Percentiles rank a stretch among this genome's conserved stretches.
These are phyloP conservation scores for Donacobius atricapilla DNA, from an alignment of 2,113 vertebrate species.

Conservation along the genomic window DNA sequence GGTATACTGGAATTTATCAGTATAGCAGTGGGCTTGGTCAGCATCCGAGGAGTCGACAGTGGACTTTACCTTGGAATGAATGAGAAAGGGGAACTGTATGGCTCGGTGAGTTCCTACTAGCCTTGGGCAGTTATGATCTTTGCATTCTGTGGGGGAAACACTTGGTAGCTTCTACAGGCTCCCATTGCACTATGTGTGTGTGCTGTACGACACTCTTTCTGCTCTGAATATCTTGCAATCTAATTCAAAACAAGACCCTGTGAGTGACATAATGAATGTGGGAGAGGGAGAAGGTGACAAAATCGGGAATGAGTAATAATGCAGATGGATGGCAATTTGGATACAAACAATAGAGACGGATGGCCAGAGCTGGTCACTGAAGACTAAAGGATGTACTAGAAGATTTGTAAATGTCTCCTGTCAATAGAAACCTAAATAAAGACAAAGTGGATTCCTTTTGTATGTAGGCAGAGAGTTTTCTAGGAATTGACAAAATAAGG, in stretches of 20 bases:
- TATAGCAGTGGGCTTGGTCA: constrained; percentile 96
- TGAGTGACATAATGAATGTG: not conserved
- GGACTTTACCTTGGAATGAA: constrained; percentile 98
- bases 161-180: not conserved
- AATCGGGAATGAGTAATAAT: not conserved
- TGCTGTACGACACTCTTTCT: not conserved
- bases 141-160: not conserved
- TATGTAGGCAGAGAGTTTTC: not conserved
- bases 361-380: not conserved
- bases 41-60: constrained; percentile 98
- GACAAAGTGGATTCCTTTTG: not conserved
- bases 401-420: not conserved
- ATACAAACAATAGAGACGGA: not conserved
- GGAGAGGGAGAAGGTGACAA: not conserved
- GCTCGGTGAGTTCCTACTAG: constrained; percentile 86
- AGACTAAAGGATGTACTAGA: not conserved
- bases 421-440: not conserved
- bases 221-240: not conserved
- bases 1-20: constrained; percentile 99
- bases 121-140: not conserved
- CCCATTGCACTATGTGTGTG: not conserved
- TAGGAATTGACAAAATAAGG: not conserved
- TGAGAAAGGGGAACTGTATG: constrained; percentile 90
- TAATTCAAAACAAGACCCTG: not conserved
- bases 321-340: not conserved